Conservation (phyloP, 1,140 invertebrate genomes). For the Drosophila burlai region DNA sequence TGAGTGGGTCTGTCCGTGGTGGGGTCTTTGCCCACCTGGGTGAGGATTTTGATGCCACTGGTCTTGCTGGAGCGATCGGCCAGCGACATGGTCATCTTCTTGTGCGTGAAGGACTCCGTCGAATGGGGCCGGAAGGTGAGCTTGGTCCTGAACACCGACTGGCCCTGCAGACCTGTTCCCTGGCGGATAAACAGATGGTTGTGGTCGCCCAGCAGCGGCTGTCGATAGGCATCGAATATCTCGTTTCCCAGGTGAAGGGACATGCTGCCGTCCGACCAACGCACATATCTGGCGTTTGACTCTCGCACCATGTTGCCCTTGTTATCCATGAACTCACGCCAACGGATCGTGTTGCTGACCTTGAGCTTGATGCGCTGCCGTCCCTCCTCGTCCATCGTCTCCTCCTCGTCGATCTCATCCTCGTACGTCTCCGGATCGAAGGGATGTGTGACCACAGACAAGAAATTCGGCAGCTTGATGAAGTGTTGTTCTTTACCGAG, state of each 20-base stretch:
- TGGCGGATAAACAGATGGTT: conserved; percentile 98
- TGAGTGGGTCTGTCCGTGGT: conserved; percentile 95
- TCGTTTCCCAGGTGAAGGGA: conserved; percentile 98
- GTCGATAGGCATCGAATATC: conserved; percentile 98
- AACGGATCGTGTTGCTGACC: conserved; percentile 99
- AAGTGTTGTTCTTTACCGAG: conserved; percentile 97
- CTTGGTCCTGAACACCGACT: conserved; percentile 98
- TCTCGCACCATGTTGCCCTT: conserved; percentile 94
- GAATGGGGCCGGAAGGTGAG: conserved; percentile 98
- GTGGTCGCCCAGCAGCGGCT: conserved; percentile 95
- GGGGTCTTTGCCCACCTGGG: conserved; percentile 96
- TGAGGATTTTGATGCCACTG: conserved; percentile 98
- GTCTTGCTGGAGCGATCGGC: conserved; percentile 99
- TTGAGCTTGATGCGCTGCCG: conserved; percentile 95
- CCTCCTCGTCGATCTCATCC: conserved; percentile 99
- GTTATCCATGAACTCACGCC: conserved; percentile 94
- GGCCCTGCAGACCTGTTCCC: conserved; percentile 98
- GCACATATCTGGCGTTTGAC: conserved; percentile 97
- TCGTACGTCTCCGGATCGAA: conserved; percentile 98
- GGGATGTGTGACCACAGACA: conserved; percentile 96
- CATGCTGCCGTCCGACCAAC: conserved; percentile 99
- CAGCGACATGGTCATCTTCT: conserved; percentile 99
- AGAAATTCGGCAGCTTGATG: conserved; percentile 97
- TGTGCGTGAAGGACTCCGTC: conserved; percentile 98
- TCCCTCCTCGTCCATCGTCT: conserved; percentile 99